Base-by-base conservation (phyloP, 1,140 invertebrate species). In the Apis cerana region DNA sequence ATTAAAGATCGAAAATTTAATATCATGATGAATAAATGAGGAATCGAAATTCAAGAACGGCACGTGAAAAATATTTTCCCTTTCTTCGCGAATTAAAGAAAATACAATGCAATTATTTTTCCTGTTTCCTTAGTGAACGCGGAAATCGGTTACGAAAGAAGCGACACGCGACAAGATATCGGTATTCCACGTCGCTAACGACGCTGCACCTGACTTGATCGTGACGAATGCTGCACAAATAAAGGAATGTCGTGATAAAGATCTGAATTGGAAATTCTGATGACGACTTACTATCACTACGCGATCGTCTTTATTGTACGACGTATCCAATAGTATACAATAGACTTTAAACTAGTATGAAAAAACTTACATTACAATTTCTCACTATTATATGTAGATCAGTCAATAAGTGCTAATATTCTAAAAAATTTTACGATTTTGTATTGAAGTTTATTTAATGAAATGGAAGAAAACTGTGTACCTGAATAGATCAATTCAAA, bases 231-330 rank as follows among this genome's bases (percentile, higher is more conserved):
- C 68, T 71, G 67, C 21, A n/a, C n/a, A 4, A 21, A 71, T 50
- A 71, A 79, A 59, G 19, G 1, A 19, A 10, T 33, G 27, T 5
- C 17, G 4, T 43, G 76, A 71, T 71, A 78, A 50, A 78, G 67
- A 71, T 79, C 67, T n/a, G 67, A 71, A 58, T 78, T n/a, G 52
- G 54, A 69, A 69, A 78, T 78, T 58, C 75, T 48, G 33, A 23
- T 48, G 33, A 67, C 52, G 54, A 48, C 13, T 58, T 54, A 21
- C 4, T 21, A 33, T 13, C 3, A 8, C 2, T 15, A n/a, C 27
- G 8, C 9, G 21, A n/a, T 0, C 23, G 1, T n/a, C 21, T 2
- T 19, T n/a, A n/a, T 64, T 19, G 27, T 33, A 15, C 21, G 33
- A 48, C 64, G 33, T 67, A 0, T 21, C 0, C 43, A 17, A 33